Conservation (phyloP, 1,140 invertebrate species). For the Mamestra configurata region DNA sequence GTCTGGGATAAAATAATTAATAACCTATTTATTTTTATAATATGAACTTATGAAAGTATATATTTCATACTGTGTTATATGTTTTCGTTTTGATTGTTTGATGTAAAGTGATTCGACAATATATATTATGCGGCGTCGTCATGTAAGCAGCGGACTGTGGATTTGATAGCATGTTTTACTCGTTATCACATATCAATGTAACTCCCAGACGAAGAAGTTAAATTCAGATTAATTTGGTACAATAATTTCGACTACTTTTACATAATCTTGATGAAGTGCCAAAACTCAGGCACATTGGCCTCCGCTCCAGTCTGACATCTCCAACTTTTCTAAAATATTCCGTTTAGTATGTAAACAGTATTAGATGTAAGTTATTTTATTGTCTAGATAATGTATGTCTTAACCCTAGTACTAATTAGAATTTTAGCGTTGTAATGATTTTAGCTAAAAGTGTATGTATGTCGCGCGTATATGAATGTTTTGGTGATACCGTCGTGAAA, state of each 20-base stretch:
- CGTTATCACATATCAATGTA: slow-evolving; percentile 64
- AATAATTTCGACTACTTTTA: slow-evolving; percentile 45
- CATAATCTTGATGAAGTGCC: slow-evolving; percentile 66
- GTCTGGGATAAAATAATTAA: slow-evolving; percentile 52
- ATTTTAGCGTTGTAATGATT: slow-evolving; percentile 78
- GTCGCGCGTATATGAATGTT: slow-evolving; percentile 82
- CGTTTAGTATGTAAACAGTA: slow-evolving; percentile 84
- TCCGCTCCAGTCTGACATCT: slow-evolving; percentile 65
- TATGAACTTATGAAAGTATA: slow-evolving; percentile 56
- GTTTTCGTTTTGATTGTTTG: slow-evolving; percentile 36
- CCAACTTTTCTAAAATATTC: slow-evolving; percentile 76
- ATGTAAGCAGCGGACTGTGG: slow-evolving; percentile 33
- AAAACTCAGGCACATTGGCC: slow-evolving; percentile 70
- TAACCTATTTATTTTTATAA: slow-evolving; percentile 69
- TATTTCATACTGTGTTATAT: slow-evolving; percentile 31
- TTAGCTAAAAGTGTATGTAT: slow-evolving; percentile 80
- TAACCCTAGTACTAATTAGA: slow-evolving; percentile 79
- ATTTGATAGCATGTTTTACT: slow-evolving; percentile 48
- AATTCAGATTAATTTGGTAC: slow-evolving; percentile 25
- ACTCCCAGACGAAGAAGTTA: slow-evolving; percentile 13
- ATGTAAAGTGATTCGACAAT: slow-evolving; percentile 61
- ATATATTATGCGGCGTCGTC: slow-evolving; percentile 46
- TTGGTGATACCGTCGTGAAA: slow-evolving; percentile 67
- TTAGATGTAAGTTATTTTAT: slow-evolving; percentile 85
- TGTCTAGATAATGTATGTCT: slow-evolving; percentile 85